Conservation (phyloP, 2,113 vertebrate genomes). For the Setophaga petechia region DNA sequence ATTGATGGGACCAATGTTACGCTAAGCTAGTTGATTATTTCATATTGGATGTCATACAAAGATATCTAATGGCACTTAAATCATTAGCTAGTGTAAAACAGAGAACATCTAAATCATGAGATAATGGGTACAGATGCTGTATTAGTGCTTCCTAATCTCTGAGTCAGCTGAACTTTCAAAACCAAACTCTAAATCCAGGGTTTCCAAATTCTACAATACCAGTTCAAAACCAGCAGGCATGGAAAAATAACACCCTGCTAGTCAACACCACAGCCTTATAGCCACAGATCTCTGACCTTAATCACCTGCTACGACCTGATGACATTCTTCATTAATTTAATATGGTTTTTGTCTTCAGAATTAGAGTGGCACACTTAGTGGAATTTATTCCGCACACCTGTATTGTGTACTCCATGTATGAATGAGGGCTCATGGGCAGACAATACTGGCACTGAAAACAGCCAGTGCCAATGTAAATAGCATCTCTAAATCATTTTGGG, state of each 20-base stretch:
- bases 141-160: not conserved
- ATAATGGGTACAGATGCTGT: constrained; percentile 8
- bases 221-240: not conserved
- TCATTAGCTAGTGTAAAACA: constrained; percentile 54
- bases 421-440: not conserved
- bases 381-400: constrained; percentile 6
- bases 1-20: constrained; percentile 43
- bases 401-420: fast-evolving
- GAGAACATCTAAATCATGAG: constrained; percentile 43
- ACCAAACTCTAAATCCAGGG: not conserved
- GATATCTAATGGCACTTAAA: constrained; percentile 56
- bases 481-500: not conserved
- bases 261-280: not conserved
- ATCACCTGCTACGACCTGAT: not conserved
- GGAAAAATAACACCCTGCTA: not conserved
- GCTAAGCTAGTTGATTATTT: constrained; percentile 57
- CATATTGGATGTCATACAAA: constrained; percentile 56
- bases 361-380: not conserved
- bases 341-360: not conserved
- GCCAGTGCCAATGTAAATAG: not conserved
- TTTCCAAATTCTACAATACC: not conserved
- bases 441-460: not conserved
- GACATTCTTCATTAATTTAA: not conserved
- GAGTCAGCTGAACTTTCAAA: constrained; percentile 29
- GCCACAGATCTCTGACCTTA: not conserved